Base-by-base conservation (phyloP, 2,113 vertebrate species). In the Muscicapa adusta region DNA sequence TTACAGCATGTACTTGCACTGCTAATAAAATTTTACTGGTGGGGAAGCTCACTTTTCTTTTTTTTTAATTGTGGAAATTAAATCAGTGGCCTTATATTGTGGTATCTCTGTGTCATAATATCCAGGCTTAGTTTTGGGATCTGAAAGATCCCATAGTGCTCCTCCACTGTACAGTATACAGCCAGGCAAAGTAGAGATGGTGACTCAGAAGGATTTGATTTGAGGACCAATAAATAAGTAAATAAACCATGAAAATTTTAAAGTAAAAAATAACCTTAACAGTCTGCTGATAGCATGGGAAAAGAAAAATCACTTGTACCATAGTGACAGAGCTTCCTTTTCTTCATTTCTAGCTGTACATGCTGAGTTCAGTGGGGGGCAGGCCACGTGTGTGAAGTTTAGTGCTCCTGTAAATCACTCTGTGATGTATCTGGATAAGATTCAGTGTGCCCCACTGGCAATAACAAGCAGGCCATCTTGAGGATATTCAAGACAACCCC, bases 301-400 rank as follows among this genome's bases (percentile, higher is more conserved):
- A 33, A 61, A 66, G 29, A 73, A 73, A 88, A 34, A 76, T 66
- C 38, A 17, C 14, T 62, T 43, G 14, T 58, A 29, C 12, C 8
- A 18, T 13, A 25, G 10, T 71, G 51, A n/a, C 2, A 4, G 22
- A 68, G 2, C 6, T 53, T 73, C 15, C 19, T 61, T 63, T 65
- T 34, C 15, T 70, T 62, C 28, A 18, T 2, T 70, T 83, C 33
- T 26, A 62, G 5, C 18, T 43, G 28, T 15, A 20, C n/a, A 22
- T 42, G 18, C 33, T 85, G 38, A 50, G 9, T 57, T 92, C 31
- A 57, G 18, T 29, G 43, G 23, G 29, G 26, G 40, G 14, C 48
- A 83, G 12, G 9, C 8, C 24, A 17, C 0, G 0, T 2, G 0
- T 40, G 4, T 72, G 42, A 71, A 63, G 4, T 8, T 76, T 20